Conservation (phyloP, 2,113 vertebrate species). For the Chascanopsetta lugubris region DNA sequence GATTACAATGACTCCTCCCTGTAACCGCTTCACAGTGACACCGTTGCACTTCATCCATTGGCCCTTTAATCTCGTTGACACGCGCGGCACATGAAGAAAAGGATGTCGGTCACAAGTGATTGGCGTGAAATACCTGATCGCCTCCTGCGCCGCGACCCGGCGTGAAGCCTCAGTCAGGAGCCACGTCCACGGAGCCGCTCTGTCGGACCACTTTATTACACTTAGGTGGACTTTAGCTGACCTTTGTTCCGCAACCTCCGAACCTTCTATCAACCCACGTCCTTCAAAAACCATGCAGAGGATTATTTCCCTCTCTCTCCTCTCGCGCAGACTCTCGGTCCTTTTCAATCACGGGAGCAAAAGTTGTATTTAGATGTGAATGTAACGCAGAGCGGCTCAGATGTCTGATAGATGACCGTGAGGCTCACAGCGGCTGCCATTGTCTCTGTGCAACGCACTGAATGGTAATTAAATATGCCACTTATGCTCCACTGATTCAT, state of each 20-base stretch:
- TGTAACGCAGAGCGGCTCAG: conserved; percentile 27
- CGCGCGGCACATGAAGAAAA: conserved; percentile 43
- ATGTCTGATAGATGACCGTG: conserved; percentile 78
- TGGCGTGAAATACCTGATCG: conserved; percentile 53
- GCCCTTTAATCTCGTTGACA: conserved; percentile 55
- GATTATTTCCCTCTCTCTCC: not conserved
- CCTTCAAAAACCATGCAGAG: conserved; percentile 1
- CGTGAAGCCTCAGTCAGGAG: conserved; percentile 30
- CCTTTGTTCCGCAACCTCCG: not conserved
- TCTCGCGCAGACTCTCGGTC: conserved; percentile 12
- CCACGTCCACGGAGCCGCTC: not conserved
- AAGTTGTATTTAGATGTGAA: conserved; percentile 29
- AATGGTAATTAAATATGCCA: conserved; percentile 92
- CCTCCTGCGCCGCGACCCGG: conserved; percentile 32
- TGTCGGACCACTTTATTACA: not conserved
- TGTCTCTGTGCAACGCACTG: conserved; percentile 86
- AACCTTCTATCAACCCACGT: not conserved
- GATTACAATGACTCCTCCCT: conserved; percentile 32
- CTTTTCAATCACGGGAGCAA: conserved; percentile 28
- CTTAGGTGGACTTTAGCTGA: conserved; percentile 9
- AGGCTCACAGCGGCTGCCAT: conserved; percentile 85
- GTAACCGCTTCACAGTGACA: conserved; percentile 48
- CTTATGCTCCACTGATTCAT: conserved; percentile 90
- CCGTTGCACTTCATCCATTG: conserved; percentile 49
- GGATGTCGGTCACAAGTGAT: conserved; percentile 59